Conservation (phyloP, 1,140 invertebrate genomes). For the Oryctes rhinoceros region DNA sequence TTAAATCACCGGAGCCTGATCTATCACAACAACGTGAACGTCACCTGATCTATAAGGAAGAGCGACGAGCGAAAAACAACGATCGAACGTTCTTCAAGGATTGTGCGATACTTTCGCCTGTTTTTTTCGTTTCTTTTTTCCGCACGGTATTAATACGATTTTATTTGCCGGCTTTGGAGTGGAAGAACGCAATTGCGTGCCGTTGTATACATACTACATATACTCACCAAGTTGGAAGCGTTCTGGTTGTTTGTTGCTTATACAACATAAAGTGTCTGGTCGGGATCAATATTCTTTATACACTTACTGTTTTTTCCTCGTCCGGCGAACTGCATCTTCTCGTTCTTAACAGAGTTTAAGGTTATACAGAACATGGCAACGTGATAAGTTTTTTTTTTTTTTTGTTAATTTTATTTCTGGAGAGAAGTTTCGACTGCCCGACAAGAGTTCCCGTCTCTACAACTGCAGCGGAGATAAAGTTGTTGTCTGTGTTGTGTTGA, state of each 20-base stretch:
- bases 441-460: slow-evolving; percentile 10
- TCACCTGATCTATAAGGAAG: slow-evolving; percentile 26
- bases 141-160: slow-evolving; percentile 15
- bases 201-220: slow-evolving; percentile 14
- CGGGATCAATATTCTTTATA: slow-evolving; percentile 36
- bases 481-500: slow-evolving; percentile 32
- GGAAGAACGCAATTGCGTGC: slow-evolving; percentile 26
- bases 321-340: slow-evolving; percentile 11
- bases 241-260: slow-evolving; percentile 18
- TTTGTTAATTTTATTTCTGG: neutral
- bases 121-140: neutral
- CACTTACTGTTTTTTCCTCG: slow-evolving; percentile 30
- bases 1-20: slow-evolving; percentile 41
- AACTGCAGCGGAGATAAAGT: slow-evolving; percentile 24
- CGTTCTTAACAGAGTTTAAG: slow-evolving; percentile 21
- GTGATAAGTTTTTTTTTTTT: slow-evolving; percentile 16
- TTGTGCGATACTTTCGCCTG: slow-evolving; percentile 15
- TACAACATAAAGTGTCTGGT: slow-evolving; percentile 24
- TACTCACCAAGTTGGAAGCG: slow-evolving; percentile 29
- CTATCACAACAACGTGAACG: slow-evolving; percentile 40
- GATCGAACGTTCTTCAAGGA: slow-evolving; percentile 13
- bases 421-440: slow-evolving; percentile 26
- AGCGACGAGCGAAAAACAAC: slow-evolving; percentile 1
- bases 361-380: slow-evolving; percentile 30
- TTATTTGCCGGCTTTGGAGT: slow-evolving; percentile 29